Base-by-base conservation (phyloP, 37 sponge, comb jelly and placozoan species). In the Theonella swinhoei region DNA sequence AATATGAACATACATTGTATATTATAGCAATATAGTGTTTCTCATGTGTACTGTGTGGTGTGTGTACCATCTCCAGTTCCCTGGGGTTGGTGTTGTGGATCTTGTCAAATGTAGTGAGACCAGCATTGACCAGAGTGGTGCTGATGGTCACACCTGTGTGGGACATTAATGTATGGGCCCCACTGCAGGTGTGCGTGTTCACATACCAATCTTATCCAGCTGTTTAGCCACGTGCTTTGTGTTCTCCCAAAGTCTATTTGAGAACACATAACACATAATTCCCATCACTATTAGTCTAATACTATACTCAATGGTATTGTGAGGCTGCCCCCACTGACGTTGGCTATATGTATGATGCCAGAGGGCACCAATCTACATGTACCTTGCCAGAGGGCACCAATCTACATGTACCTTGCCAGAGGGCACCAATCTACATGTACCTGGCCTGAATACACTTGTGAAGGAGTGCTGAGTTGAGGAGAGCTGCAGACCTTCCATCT, bases 91-190 rank as follows among this genome's bases (percentile, higher is more conserved):
- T 84, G 1, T 73, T 69, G 1, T 43, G 40, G 2, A 99, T 64
- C 64, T 93, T 93, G 19, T 80, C 40, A 34, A 99, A 93, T 23
- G 85, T 77, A 26, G 87, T 94, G 40, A 96, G 85, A 1, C 99
- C 97, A 71, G 99, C 97, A 91, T 99, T 96, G n/a, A 96, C 99
- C 77, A 99, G 88, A 29, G 91, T 83, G 32, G 89, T 95, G 35
- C 95, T 87, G 37, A 95, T 47, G 0, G 91, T 84, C 58, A 90
- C 70, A 64, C 91, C 92, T 91, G 25, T 0, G 9, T 35, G 37
- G 35, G 26, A 39, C 31, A 59, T 7, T 28, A 78, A 72, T 0
- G 75, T n/a, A n/a, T n/a, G n/a, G n/a, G n/a, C n/a, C n/a, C n/a
- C n/a, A n/a, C n/a, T n/a, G n/a, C n/a, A n/a, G n/a, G n/a, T n/a